Conservation (phyloP, 1,140 invertebrate species). For the Kradibia gibbosae region DNA sequence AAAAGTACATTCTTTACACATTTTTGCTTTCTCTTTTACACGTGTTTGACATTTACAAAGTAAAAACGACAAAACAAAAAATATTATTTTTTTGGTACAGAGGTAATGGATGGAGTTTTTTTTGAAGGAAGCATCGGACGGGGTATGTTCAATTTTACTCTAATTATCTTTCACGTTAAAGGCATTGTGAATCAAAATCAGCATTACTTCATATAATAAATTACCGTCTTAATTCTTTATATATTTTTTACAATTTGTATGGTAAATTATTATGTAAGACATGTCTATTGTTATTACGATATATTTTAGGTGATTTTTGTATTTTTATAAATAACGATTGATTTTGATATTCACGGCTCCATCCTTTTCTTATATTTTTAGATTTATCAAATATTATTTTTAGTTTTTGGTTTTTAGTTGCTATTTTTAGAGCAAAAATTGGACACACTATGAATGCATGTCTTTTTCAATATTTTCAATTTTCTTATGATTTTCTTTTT, state of each 20-base stretch:
- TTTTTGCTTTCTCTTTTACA: conserved; percentile 6
- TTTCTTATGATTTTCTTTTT: not conserved
- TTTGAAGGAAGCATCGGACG: not conserved
- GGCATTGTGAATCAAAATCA: not conserved
- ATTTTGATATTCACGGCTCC: not conserved
- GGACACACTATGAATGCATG: too few species aligned
- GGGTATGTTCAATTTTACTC: not conserved
- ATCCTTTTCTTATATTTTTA: not conserved
- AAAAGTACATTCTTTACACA: conserved; percentile 17
- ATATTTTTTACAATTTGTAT: too few species aligned
- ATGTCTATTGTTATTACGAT: too few species aligned
- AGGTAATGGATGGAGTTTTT: conserved; percentile 31
- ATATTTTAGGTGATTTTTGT: not conserved
- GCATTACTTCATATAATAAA: not conserved
- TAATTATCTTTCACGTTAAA: not conserved
- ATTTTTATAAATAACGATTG: not conserved
- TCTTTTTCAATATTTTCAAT: too few species aligned
- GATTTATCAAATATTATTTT: not conserved
- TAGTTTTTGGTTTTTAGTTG: not conserved
- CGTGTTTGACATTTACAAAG: not conserved
- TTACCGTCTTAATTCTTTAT: too few species aligned
- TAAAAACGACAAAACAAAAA: not conserved
- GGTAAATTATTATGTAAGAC: too few species aligned
- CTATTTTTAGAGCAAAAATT: not conserved
- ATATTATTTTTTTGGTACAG: not conserved